A percentile compares a stretch with the other conserved stretches of the same genome.
Conservation (phyloP, 2,888 invertebrate genomes). For the Sinelater perroti region DNA sequence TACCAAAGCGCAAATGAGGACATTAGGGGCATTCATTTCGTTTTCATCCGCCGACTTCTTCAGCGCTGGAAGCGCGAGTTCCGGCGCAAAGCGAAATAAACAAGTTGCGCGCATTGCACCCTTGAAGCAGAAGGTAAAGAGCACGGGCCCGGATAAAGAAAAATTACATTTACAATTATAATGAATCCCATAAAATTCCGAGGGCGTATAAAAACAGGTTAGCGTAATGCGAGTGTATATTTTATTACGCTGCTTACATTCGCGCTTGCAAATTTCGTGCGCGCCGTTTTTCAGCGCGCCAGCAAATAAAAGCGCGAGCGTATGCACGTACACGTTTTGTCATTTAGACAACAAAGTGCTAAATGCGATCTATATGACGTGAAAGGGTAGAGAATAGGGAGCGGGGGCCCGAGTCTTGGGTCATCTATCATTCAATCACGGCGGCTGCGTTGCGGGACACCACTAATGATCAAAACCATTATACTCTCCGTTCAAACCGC, state of each 20-base stretch:
- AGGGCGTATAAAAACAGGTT: slow-evolving; percentile 39
- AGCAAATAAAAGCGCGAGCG: slow-evolving; percentile 25
- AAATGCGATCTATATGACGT: slow-evolving; percentile 33
- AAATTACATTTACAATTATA: slow-evolving; percentile 40
- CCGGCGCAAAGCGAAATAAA: background rate
- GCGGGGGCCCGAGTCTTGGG: slow-evolving; percentile 42
- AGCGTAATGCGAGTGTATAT: slow-evolving; percentile 37
- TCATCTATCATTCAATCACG: slow-evolving; percentile 54
- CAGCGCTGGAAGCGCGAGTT: background rate
- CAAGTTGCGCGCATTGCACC: slow-evolving; percentile 10
- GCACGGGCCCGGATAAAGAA: slow-evolving; percentile 33
- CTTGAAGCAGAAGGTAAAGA: slow-evolving; percentile 27
- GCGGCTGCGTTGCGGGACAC: slow-evolving; percentile 45
- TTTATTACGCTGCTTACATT: slow-evolving; percentile 36
- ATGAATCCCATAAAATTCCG: slow-evolving; percentile 38
- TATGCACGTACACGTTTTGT: slow-evolving; percentile 33
- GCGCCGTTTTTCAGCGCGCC: slow-evolving; percentile 23
- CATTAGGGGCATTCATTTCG: slow-evolving; percentile 8
- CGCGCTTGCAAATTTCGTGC: slow-evolving; percentile 33
- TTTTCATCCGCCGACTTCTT: slow-evolving; percentile 1
- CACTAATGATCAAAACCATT: slow-evolving; percentile 51
- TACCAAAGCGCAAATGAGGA: slow-evolving; percentile 5
- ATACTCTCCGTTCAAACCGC: slow-evolving; percentile 49
- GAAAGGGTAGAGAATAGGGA: slow-evolving; percentile 35
- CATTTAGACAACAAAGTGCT: slow-evolving; percentile 36